These are phyloP conservation scores for Caenorhabditis afra DNA, from an alignment of 2,888 invertebrate species.

Conservation along the genomic window DNA sequence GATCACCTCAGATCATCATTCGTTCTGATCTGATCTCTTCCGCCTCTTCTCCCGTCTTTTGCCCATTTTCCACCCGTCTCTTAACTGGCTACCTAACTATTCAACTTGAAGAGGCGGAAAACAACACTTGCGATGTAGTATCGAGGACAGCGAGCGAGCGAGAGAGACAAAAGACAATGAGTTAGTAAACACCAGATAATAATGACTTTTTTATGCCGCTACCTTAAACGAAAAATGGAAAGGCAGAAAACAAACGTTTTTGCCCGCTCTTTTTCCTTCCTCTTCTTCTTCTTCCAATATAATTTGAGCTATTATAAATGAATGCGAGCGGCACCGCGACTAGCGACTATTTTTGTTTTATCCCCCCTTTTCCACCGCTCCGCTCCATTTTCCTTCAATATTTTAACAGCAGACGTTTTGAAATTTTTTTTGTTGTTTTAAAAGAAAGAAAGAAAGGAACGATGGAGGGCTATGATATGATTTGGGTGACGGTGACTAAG, in stretches of 20 bases:
- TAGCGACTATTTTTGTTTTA: constrained; percentile 2
- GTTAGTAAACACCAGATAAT: constrained; percentile 29
- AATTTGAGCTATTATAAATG: constrained; percentile 56
- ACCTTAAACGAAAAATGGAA: constrained; percentile 2
- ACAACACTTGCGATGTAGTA: neutral
- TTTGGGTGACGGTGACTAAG: too few species aligned
- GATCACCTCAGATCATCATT: constrained; percentile 37
- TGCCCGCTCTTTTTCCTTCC: too few species aligned
- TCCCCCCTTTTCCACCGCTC: neutral
- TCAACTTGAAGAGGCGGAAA: constrained; percentile 6
- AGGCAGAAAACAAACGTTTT: constrained; percentile 17
- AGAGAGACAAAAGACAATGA: constrained; percentile 1
- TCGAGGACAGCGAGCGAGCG: neutral
- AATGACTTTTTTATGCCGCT: constrained; percentile 22
- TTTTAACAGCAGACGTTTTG: neutral
- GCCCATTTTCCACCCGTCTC: neutral
- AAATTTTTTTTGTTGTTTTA: neutral
- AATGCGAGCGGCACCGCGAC: constrained; percentile 11
- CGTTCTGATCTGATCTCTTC: constrained; percentile 48
- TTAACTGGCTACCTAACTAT: constrained; percentile 3
- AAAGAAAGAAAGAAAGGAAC: too few species aligned
- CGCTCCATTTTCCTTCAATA: neutral
- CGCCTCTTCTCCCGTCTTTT: neutral
- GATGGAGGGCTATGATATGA: too few species aligned
- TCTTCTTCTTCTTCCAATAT: constrained; percentile 33